Evolutionary conservation across 2,797 vertebrate genomes (phyloP).

Genomic region (Aphelocoma californica): DNA sequence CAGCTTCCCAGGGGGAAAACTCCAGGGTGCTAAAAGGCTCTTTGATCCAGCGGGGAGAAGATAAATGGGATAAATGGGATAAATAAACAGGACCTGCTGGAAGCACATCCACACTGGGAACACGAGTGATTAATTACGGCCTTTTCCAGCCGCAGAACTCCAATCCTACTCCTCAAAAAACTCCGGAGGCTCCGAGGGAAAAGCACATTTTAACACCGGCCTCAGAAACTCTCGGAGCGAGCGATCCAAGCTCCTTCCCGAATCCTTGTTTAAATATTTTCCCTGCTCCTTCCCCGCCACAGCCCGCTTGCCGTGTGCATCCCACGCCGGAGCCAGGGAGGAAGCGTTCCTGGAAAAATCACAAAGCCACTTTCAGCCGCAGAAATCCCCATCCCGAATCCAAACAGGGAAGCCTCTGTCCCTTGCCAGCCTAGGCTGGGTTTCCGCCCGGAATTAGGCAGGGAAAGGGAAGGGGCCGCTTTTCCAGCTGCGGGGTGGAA

Average conservation of each 20-base stretch:
- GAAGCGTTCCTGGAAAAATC: constrained; percentile 65
- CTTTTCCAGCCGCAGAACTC: neutral
- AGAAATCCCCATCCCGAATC: constrained; percentile 55
- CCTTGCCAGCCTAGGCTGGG: constrained; percentile 48
- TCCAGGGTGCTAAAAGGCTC: constrained; percentile 5
- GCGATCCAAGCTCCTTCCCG: constrained; percentile 3
- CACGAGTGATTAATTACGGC: constrained; percentile 1
- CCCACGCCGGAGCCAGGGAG: constrained; percentile 32
- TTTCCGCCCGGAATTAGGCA: constrained; percentile 41
- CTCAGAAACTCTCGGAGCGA: neutral
- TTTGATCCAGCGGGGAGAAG: neutral
- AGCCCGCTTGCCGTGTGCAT: constrained; percentile 1
- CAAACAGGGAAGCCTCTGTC: constrained; percentile 68
- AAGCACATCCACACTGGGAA: neutral
- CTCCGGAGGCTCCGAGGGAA: neutral
- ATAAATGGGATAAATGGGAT: constrained; percentile 21
- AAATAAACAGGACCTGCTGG: neutral
- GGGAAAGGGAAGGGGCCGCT: constrained; percentile 45
- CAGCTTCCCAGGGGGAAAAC: neutral
- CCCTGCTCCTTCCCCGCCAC: neutral
- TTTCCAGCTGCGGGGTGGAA: neutral
- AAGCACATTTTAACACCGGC: neutral
- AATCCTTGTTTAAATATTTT: constrained; percentile 55
- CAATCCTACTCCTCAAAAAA: neutral
- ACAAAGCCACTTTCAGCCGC: constrained; percentile 62